These are phyloP conservation scores for Drosophila tsacasi DNA, from an alignment of 1,140 invertebrate genomes.

Conservation along the genomic window DNA sequence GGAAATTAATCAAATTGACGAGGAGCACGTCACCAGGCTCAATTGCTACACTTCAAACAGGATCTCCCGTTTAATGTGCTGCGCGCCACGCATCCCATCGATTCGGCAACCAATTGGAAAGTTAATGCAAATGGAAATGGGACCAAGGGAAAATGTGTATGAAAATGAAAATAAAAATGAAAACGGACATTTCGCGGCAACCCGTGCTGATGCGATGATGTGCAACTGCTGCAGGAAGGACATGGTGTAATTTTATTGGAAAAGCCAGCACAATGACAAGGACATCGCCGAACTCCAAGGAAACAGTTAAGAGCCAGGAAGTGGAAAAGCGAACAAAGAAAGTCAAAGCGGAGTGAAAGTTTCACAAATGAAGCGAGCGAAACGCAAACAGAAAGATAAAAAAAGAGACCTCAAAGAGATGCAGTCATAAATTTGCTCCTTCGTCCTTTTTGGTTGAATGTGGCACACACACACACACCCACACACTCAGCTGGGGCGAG, in stretches of 20 bases:
- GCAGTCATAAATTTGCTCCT: constrained; percentile 47
- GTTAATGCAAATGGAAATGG: not conserved
- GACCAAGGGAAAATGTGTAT: not conserved
- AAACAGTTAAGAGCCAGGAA: not conserved
- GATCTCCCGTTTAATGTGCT: constrained; percentile 14
- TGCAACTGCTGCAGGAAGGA: constrained; percentile 6
- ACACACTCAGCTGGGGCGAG: not conserved
- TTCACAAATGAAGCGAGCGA: constrained; percentile 42
- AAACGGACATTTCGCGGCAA: not conserved
- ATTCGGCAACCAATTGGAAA: constrained; percentile 1
- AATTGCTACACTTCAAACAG: constrained; percentile 38
- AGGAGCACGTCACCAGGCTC: constrained; percentile 43
- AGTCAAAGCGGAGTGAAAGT: constrained; percentile 8
- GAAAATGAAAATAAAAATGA: not conserved
- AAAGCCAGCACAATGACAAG: constrained; percentile 11
- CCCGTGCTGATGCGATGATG: not conserved
- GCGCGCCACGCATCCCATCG: constrained; percentile 1
- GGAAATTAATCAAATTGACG: constrained; percentile 54
- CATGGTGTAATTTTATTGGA: not conserved
- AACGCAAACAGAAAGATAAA: constrained; percentile 41
- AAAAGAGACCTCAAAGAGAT: constrained; percentile 44
- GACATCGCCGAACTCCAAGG: not conserved
- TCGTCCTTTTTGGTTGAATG: constrained; percentile 4
- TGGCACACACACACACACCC: not conserved
- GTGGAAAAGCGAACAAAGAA: constrained; percentile 1